Conservation (phyloP, 2,888 invertebrate genomes). For the Anagyrus pseudococci region DNA sequence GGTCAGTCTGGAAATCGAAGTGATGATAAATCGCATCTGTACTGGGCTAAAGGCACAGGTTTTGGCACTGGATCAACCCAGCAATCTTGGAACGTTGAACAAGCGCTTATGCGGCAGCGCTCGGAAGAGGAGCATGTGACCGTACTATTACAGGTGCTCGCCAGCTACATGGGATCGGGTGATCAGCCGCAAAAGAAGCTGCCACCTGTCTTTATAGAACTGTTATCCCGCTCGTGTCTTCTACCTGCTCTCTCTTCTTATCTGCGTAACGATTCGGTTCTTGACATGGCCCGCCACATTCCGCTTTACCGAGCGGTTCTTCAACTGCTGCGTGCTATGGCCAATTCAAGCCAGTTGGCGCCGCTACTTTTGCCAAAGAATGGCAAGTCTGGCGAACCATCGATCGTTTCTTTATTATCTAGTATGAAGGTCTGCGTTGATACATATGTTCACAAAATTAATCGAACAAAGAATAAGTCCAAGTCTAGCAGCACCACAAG, state of each 20-base stretch:
- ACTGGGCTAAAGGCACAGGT: constrained; percentile 97
- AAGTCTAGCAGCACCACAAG: constrained; percentile 42
- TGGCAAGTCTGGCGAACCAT: constrained; percentile 63
- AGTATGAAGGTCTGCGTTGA: constrained; percentile 93
- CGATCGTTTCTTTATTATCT: constrained; percentile 78
- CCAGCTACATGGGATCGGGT: constrained; percentile 86
- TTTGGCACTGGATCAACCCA: constrained; percentile 96
- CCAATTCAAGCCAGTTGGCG: constrained; percentile 68
- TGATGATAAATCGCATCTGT: constrained; percentile 78
- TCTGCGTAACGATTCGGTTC: constrained; percentile 91
- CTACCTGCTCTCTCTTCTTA: constrained; percentile 90
- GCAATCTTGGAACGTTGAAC: constrained; percentile 96
- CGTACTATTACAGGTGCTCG: constrained; percentile 80
- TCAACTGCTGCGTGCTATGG: constrained; percentile 79
- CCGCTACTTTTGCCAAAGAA: constrained; percentile 70
- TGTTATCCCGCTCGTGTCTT: constrained; percentile 82
- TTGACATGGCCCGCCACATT: constrained; percentile 97
- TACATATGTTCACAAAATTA: constrained; percentile 86
- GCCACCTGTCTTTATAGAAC: constrained; percentile 76
- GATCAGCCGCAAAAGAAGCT: constrained; percentile 65
- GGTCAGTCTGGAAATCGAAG: constrained; percentile 47
- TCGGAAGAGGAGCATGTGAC: constrained; percentile 95
- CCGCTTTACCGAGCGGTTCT: constrained; percentile 88
- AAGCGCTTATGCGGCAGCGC: constrained; percentile 85
- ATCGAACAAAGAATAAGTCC: constrained; percentile 58